Percentiles rank a stretch among this genome's conserved stretches.
Conservation (phyloP, 2,113 vertebrate genomes). For the Psilopogon haemacephalus region DNA sequence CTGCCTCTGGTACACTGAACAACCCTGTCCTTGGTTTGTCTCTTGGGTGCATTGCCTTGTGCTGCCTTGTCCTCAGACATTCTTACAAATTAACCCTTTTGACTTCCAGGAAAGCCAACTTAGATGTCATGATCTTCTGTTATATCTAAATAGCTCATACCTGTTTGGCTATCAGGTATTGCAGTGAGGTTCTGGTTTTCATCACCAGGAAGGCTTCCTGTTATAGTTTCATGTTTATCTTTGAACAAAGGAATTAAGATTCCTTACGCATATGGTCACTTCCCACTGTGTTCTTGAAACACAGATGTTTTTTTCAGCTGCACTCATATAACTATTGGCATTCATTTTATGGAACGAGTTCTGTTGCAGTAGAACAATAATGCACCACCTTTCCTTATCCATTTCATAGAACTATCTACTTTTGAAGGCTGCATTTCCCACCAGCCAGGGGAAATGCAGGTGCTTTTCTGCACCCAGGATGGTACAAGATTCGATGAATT, state of each 20-base stretch:
- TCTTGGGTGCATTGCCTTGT: neutral
- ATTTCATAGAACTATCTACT: neutral
- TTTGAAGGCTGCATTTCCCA: neutral
- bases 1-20: neutral
- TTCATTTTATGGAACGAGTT: neutral
- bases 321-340: neutral
- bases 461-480: neutral
- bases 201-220: neutral
- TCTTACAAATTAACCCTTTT: neutral
- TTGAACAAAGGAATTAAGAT: conserved; percentile 14
- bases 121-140: neutral
- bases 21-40: neutral
- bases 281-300: neutral
- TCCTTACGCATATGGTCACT: neutral
- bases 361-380: neutral
- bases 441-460: neutral
- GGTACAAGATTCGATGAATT: neutral
- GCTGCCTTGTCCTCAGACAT: neutral
- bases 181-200: neutral
- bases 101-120: neutral
- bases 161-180: neutral
- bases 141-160: neutral
- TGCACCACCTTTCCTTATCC: neutral
- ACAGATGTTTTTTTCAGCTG: conserved; percentile 32
- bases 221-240: neutral